phyloP scores from a whole-genome alignment of 1,140 invertebrate species.

The Spodoptera litura region DNA sequence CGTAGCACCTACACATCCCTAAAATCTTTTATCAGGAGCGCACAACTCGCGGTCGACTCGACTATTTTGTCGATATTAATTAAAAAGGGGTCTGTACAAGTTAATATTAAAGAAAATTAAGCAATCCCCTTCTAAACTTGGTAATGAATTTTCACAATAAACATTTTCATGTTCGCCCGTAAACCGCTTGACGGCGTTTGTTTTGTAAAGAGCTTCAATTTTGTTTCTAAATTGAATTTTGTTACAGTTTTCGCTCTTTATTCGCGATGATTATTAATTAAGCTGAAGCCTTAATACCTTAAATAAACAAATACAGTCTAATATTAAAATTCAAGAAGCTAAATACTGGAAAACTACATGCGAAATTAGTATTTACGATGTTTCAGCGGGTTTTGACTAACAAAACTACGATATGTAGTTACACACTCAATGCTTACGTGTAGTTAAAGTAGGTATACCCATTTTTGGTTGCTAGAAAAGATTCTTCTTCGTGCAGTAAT shows the following conservation, averaged over 20 bases:
- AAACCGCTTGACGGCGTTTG: slow-evolving; percentile 50
- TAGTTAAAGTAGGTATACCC: too few relatives aligned
- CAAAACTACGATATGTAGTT: too few relatives aligned
- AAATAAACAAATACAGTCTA: neutral
- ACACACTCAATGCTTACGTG: too few relatives aligned
- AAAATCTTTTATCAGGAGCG: slow-evolving; percentile 68
- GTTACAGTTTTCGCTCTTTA: slow-evolving; percentile 35
- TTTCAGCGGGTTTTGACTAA: too few relatives aligned
- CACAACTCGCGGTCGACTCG: slow-evolving; percentile 70
- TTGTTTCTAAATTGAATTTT: slow-evolving; percentile 45
- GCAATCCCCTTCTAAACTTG: slow-evolving; percentile 77
- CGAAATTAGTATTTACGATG: too few relatives aligned
- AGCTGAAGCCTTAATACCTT: neutral
- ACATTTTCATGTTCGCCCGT: slow-evolving; percentile 49
- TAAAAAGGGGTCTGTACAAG: slow-evolving; percentile 83
- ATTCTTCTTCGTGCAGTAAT: too few relatives aligned
- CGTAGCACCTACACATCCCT: slow-evolving; percentile 58
- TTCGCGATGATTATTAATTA: slow-evolving; percentile 9
- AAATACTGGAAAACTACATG: too few relatives aligned
- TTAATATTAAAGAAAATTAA: slow-evolving; percentile 86
- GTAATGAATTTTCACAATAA: slow-evolving; percentile 81
- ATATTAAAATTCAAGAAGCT: neutral
- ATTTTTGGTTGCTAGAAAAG: too few relatives aligned
- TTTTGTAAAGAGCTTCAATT: slow-evolving; percentile 22
- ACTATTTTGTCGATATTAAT: slow-evolving; percentile 86